Conservation (phyloP, 1,140 invertebrate genomes). For the Heliconius eleuchia region DNA sequence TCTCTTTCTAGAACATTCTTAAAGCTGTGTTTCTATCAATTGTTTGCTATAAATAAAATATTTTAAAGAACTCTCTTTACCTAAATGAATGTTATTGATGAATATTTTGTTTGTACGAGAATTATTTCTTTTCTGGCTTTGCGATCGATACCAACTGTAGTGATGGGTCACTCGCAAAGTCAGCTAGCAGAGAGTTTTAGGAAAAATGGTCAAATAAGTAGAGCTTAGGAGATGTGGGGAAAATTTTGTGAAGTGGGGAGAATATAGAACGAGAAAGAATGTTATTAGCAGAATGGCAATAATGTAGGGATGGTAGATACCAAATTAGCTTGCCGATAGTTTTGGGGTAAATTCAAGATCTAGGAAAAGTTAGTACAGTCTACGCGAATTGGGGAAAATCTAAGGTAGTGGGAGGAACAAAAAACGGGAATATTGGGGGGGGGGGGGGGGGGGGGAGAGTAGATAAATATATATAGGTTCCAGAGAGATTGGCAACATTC, state of each 20-base stretch:
- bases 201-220: not conserved
- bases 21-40: conserved; percentile 28
- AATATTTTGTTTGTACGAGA: conserved; percentile 24
- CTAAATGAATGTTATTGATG: not conserved
- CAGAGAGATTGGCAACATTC: too few species aligned
- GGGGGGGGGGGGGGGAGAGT: too few species aligned
- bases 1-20: not conserved
- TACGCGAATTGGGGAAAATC: not conserved
- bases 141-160: conserved; percentile 8
- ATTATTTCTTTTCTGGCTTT: conserved; percentile 18
- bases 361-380: not conserved
- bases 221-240: too few species aligned
- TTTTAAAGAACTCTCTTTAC: not conserved
- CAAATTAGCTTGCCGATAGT: too few species aligned
- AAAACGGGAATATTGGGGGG: too few species aligned
- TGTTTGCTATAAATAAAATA: conserved; percentile 21
- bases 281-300: too few species aligned
- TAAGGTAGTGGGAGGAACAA: not conserved
- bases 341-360: not conserved
- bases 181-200: not conserved
- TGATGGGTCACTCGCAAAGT: conserved; percentile 11
- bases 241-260: too few species aligned
- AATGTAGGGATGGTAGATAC: too few species aligned
- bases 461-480: too few species aligned
- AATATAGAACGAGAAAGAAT: too few species aligned